Base-by-base conservation (phyloP, 2,888 invertebrate species). In the Amphipyra berbera region DNA sequence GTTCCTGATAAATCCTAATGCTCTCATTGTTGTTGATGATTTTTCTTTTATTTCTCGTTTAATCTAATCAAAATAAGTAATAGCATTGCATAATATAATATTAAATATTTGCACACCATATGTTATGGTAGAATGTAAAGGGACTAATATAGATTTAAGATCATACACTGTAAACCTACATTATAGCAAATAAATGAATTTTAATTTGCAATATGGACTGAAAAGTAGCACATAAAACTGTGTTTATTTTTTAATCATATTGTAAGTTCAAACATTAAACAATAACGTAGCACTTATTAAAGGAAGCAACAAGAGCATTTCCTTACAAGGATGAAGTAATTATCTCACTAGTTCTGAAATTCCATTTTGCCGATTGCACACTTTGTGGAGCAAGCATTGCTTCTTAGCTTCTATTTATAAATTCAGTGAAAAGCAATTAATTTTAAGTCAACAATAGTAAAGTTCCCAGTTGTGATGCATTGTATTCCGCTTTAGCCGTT, bases 391-490 rank as follows among this genome's bases (percentile, higher is more conserved):
- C 71, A 78, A 79, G 82, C 83, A 84, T 83, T 82, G 78, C 76
- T 69, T 57, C 61, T 79, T 53, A 84, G 85, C 80, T 82, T 81
- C 78, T 87, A 84, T 88, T 90, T 90, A 86, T 88, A 82, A 85
- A 87, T 88, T 87, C 84, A 82, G 82, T 83, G 84, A 62, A 88
- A 88, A 89, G 92, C 92, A 93, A 93, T 94, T 93, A 93, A 93
- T 93, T 91, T 86, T 84, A 85, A 88, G 86, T 89, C 82, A 86
- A 94, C 94, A 94, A 94, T 93, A 88, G 91, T 90, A 91, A 93
- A 93, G 87, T 93, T 92, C 84, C 74, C 82, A 84, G 86, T 89
- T 90, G 89, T 91, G 92, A 92, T 89, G 92, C 88, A 91, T 93
- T 94, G 92, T 93, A 84, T 82, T 87, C 84, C 88, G 88, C 84